These are phyloP conservation scores for Nudaria mundana DNA, from an alignment of 2,888 invertebrate species.

Conservation along the genomic window DNA sequence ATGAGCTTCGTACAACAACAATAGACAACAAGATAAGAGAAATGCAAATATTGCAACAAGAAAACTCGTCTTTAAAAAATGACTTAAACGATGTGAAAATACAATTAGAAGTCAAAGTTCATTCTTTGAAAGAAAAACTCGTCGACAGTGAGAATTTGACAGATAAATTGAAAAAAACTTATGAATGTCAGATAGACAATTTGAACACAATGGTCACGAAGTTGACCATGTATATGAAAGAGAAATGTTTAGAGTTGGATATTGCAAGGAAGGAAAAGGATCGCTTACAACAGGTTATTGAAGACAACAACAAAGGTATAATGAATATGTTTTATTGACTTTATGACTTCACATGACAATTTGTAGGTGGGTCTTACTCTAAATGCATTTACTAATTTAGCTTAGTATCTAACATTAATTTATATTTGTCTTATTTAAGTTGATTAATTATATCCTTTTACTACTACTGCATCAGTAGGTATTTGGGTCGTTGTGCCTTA, in stretches of 20 bases:
- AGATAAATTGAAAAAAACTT: constrained; percentile 54
- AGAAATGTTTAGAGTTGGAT: constrained; percentile 53
- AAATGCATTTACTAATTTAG: too few species aligned
- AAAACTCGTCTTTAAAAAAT: constrained; percentile 47
- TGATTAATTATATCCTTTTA: too few species aligned
- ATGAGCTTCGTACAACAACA: constrained; percentile 31
- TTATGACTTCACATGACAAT: too few species aligned
- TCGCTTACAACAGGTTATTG: constrained; percentile 35
- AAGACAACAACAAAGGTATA: constrained; percentile 49
- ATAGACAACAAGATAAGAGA: constrained; percentile 42
- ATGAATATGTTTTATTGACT: too few species aligned
- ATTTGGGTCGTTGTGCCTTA: too few species aligned
- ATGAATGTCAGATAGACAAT: constrained; percentile 59
- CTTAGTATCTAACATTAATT: too few species aligned
- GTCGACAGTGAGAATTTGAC: constrained; percentile 55
- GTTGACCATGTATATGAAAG: constrained; percentile 54
- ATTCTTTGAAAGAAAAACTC: constrained; percentile 57
- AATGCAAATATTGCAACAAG: constrained; percentile 42
- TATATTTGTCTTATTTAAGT: too few species aligned
- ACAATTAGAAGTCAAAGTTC: constrained; percentile 56
- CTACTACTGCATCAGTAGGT: too few species aligned
- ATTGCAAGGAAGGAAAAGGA: constrained; percentile 48
- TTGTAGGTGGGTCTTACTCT: too few species aligned
- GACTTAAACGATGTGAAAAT: constrained; percentile 53
- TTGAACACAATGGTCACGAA: constrained; percentile 58